Evolutionary conservation across 2,113 vertebrate species (phyloP).

Genomic region (Dipodomys spectabilis): DNA sequence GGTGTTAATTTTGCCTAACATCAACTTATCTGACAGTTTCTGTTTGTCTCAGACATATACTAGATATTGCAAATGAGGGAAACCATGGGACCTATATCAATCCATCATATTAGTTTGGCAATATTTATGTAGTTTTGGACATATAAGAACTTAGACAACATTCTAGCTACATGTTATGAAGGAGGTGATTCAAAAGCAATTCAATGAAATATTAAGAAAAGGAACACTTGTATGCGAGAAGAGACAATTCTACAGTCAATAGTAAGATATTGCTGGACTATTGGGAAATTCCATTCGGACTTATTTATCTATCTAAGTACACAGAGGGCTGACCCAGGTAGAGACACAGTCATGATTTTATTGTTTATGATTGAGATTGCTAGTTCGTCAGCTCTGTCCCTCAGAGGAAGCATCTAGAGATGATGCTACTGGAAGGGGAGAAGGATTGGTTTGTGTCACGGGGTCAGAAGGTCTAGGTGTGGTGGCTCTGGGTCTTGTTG

Average conservation of each 20-base stretch:
- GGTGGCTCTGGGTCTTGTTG: background rate
- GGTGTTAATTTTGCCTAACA: too few relatives aligned
- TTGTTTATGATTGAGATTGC: background rate
- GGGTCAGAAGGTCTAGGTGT: background rate
- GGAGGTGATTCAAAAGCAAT: background rate
- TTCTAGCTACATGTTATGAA: background rate
- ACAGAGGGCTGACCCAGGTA: background rate
- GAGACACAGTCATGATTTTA: background rate
- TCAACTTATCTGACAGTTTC: too few relatives aligned
- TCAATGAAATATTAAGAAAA: background rate
- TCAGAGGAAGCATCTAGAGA: background rate
- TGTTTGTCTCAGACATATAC: too few relatives aligned
- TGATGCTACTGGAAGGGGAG: background rate
- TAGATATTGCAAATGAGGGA: too few relatives aligned
- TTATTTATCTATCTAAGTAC: background rate
- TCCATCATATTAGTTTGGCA: background rate
- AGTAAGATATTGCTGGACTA: background rate
- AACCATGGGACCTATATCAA: too few relatives aligned
- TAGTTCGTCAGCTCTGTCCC: background rate
- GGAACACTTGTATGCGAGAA: background rate
- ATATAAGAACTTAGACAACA: background rate
- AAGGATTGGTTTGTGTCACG: background rate
- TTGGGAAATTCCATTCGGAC: background rate
- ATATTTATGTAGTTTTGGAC: slow-evolving; percentile 6
- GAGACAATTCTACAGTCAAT: background rate